A percentile compares a stretch with the other conserved stretches of the same genome.
Conservation (phyloP, 2,888 invertebrate genomes). For the Mycalesis mineus region DNA sequence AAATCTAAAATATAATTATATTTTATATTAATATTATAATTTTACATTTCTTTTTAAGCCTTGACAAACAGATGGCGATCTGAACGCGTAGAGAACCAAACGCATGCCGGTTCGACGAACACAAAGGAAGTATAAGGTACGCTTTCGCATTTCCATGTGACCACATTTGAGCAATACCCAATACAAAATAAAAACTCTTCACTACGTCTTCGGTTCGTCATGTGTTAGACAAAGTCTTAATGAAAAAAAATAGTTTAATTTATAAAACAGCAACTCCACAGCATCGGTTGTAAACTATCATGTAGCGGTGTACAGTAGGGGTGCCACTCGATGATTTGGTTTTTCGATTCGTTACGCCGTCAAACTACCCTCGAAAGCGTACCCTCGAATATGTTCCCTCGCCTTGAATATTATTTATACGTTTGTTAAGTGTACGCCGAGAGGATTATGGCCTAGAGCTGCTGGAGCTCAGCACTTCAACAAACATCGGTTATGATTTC, state of each 20-base stretch:
- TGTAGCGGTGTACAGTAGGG: conserved; percentile 73
- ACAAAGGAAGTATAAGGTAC: no score
- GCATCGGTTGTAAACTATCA: conserved; percentile 63
- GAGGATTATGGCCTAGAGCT: conserved; percentile 72
- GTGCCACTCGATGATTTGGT: conserved; percentile 79
- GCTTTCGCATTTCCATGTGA: no score
- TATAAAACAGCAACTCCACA: conserved; percentile 42
- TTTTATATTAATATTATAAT: no score
- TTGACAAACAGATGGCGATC: no score
- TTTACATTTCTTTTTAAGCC: no score
- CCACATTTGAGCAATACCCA: no score
- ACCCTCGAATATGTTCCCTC: conserved; percentile 76
- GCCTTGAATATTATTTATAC: conserved; percentile 79
- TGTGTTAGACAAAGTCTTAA: no score
- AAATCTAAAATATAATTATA: no score
- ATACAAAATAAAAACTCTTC: no score
- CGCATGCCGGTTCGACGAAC: no score
- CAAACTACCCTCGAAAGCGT: conserved; percentile 73
- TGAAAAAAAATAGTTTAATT: background rate
- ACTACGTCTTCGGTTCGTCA: no score
- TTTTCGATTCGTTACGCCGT: conserved; percentile 79
- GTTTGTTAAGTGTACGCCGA: conserved; percentile 75
- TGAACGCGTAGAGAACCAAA: no score
- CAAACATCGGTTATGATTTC: conserved; percentile 73
- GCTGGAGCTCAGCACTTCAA: conserved; percentile 74